A percentile compares a stretch with the other conserved stretches of the same genome.
Evolutionary conservation across 2,888 invertebrate species (phyloP).

Genomic region (Petrolisthes cinctipes): DNA sequence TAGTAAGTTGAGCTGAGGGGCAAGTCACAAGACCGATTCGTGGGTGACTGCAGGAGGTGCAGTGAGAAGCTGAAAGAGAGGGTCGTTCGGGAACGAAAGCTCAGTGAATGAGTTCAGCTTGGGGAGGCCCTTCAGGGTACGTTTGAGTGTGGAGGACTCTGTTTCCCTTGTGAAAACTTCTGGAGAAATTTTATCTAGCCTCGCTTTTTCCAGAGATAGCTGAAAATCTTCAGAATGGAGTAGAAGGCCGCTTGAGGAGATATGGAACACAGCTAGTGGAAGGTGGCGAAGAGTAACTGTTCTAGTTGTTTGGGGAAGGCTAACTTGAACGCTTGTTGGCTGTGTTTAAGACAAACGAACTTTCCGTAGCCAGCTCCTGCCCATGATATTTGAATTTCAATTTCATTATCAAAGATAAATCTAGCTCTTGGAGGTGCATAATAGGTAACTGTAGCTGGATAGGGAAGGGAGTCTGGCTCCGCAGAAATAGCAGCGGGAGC

Average conservation of each 20-base stretch:
- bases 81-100: not conserved
- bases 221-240: not conserved
- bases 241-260: slow-evolving; percentile 4
- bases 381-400: not conserved
- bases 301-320: too few species aligned
- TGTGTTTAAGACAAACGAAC: not conserved
- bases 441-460: not conserved
- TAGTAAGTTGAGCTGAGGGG: too few species aligned
- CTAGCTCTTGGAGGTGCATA: not conserved
- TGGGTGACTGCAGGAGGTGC: too few species aligned
- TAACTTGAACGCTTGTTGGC: not conserved
- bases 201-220: too few species aligned
- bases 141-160: too few species aligned
- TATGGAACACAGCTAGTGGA: not conserved
- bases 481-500: not conserved
- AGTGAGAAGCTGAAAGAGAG: too few species aligned
- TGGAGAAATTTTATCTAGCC: too few species aligned
- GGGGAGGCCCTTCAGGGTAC: not conserved
- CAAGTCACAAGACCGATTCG: too few species aligned
- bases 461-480: not conserved
- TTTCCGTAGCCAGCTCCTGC: not conserved
- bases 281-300: not conserved
- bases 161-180: too few species aligned
- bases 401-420: not conserved
- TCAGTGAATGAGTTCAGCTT: not conserved